Percentiles rank a stretch among this genome's conserved stretches.
Evolutionary conservation across 2,888 invertebrate species (phyloP).

Genomic region (Ethmia dodecea): DNA sequence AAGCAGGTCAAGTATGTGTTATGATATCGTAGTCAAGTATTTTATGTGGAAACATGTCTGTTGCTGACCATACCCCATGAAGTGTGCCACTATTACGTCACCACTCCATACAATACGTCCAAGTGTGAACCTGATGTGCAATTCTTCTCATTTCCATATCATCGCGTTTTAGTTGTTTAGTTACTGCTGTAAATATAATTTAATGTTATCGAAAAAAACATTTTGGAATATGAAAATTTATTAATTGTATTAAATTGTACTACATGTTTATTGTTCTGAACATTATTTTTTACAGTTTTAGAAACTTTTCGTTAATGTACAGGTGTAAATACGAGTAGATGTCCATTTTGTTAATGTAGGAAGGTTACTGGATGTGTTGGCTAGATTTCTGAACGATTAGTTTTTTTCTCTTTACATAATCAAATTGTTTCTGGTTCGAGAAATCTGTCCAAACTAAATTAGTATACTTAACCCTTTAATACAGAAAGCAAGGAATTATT

Average conservation of each 20-base stretch:
- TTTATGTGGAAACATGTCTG: constrained; percentile 6
- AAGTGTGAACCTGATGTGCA: constrained; percentile 69
- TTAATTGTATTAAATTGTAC: constrained; percentile 40
- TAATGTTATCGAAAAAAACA: constrained; percentile 53
- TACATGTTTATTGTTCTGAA: constrained; percentile 66
- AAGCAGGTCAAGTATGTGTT: no score
- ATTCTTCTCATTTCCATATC: constrained; percentile 74
- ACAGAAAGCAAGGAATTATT: constrained; percentile 51
- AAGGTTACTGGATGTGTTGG: constrained; percentile 20
- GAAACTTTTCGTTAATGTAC: constrained; percentile 72
- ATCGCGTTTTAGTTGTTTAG: constrained; percentile 68
- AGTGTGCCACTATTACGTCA: constrained; percentile 42
- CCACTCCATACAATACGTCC: constrained; percentile 63
- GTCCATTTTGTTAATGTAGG: constrained; percentile 56
- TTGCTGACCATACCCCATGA: constrained; percentile 25
- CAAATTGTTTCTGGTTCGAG: constrained; percentile 3
- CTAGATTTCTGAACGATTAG: constrained; percentile 3
- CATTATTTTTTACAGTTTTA: constrained; percentile 63
- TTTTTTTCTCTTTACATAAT: background rate
- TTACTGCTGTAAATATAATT: constrained; percentile 73
- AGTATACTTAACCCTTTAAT: constrained; percentile 35
- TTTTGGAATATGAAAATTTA: constrained; percentile 60
- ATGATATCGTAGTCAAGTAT: no score
- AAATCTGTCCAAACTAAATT: constrained; percentile 24
- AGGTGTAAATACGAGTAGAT: constrained; percentile 69